Evolutionary conservation across 23 tunicate genomes (phyloP).

Genomic region (Ciona savignyi): DNA sequence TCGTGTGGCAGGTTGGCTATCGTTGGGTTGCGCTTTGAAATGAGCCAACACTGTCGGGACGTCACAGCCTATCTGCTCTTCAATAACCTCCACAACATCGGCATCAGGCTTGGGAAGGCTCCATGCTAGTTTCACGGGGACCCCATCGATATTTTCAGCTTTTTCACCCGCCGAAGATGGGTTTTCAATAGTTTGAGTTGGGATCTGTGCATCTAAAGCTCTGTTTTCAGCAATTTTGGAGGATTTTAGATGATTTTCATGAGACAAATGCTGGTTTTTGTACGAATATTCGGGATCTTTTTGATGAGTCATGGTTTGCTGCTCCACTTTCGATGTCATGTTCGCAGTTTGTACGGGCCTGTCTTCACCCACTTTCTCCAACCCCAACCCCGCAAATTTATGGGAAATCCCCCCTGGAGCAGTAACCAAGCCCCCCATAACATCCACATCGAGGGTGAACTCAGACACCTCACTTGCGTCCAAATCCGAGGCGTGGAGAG

Average conservation of each 20-base stretch:
- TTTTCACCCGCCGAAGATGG: neutral
- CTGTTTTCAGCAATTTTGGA: neutral
- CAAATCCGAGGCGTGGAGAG: constrained; percentile 66
- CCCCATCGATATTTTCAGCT: neutral
- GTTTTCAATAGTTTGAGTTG: neutral
- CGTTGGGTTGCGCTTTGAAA: constrained; percentile 16
- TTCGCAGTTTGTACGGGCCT: neutral
- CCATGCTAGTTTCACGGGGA: constrained; percentile 55
- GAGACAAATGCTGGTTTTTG: too few relatives aligned
- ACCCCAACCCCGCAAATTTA: too few relatives aligned
- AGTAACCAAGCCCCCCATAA: constrained; percentile 33
- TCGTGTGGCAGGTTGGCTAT: constrained; percentile 23
- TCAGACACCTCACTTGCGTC: constrained; percentile 82
- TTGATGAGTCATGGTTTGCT: too few relatives aligned
- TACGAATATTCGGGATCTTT: too few relatives aligned
- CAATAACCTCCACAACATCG: neutral
- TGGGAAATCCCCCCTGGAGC: too few relatives aligned
- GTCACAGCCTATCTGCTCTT: neutral
- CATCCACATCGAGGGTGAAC: constrained; percentile 70
- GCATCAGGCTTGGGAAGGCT: neutral
- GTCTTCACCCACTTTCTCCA: too few relatives aligned
- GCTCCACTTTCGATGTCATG: neutral
- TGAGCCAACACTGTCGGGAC: constrained; percentile 52
- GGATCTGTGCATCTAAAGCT: neutral
- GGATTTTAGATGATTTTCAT: neutral